A percentile compares a stretch with the other conserved stretches of the same genome.
Evolutionary conservation across 2,888 invertebrate genomes (phyloP).

Genomic region (Xanthorhoe spadicearia): DNA sequence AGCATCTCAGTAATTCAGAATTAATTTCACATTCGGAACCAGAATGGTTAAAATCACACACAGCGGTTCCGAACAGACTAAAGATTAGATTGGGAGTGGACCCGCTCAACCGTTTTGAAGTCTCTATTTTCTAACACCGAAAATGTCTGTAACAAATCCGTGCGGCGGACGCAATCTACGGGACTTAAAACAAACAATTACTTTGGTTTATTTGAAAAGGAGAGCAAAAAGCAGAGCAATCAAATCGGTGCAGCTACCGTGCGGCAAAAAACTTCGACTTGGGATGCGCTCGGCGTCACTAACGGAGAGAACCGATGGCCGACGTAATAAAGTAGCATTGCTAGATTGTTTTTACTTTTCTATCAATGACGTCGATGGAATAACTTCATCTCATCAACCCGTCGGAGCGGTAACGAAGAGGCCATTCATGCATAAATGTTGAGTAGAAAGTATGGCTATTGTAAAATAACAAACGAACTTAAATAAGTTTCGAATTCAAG

Average conservation of each 20-base stretch:
- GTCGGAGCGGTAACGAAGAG: conserved; percentile 15
- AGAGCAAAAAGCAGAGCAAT: conserved; percentile 80
- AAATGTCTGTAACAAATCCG: conserved; percentile 79
- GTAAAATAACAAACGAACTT: conserved; percentile 12
- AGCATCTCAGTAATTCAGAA: conserved; percentile 76
- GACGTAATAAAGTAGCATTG: conserved; percentile 71
- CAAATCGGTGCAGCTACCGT: conserved; percentile 80
- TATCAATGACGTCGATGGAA: conserved; percentile 27
- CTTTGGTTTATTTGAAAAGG: conserved; percentile 81
- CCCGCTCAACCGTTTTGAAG: conserved; percentile 72
- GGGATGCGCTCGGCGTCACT: conserved; percentile 64
- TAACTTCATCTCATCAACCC: conserved; percentile 25
- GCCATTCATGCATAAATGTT: conserved; percentile 18
- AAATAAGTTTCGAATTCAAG: conserved; percentile 1
- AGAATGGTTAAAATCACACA: conserved; percentile 50
- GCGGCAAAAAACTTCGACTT: conserved; percentile 74
- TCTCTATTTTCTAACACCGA: conserved; percentile 75
- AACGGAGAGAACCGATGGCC: conserved; percentile 60
- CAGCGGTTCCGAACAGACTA: conserved; percentile 34
- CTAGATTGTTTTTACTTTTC: conserved; percentile 45
- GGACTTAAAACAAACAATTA: conserved; percentile 84
- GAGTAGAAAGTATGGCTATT: conserved; percentile 9
- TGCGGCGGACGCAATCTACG: conserved; percentile 77
- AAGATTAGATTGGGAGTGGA: conserved; percentile 52
- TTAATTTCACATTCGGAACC: conserved; percentile 77